phyloP scores from a whole-genome alignment of 1,140 invertebrate genomes.

The Pantala flavescens region DNA sequence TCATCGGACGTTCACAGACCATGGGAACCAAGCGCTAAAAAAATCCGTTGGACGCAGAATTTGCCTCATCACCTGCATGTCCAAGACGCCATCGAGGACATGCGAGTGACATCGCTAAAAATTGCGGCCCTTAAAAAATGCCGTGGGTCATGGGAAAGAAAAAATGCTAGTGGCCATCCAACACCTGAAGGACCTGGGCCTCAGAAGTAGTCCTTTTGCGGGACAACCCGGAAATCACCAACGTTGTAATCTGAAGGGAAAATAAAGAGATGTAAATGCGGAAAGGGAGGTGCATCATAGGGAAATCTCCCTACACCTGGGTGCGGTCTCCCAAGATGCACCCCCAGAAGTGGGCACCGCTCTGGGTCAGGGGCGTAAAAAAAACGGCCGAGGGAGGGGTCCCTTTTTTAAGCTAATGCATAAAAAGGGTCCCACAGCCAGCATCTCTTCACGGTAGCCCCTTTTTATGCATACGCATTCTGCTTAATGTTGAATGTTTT shows the following conservation, averaged over 20 bases:
- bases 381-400: background rate
- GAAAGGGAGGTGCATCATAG: background rate
- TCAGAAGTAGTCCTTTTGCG: background rate
- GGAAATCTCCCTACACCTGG: slow-evolving; percentile 3
- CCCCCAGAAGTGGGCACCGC: background rate
- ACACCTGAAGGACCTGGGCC: background rate
- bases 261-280: background rate
- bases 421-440: background rate
- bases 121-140: background rate
- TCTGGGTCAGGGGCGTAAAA: background rate
- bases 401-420: background rate
- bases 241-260: background rate
- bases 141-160: background rate
- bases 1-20: background rate
- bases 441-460: background rate
- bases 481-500: background rate
- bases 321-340: background rate
- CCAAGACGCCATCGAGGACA: background rate
- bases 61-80: background rate
- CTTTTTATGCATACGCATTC: slow-evolving; percentile 2
- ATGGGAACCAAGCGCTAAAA: background rate
- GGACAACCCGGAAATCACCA: background rate
- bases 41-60: slow-evolving; percentile 5
- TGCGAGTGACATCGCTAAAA: background rate
- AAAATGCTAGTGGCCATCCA: background rate